Base-by-base conservation (phyloP, 2,797 vertebrate genomes). In the Enteromius treurensis region DNA sequence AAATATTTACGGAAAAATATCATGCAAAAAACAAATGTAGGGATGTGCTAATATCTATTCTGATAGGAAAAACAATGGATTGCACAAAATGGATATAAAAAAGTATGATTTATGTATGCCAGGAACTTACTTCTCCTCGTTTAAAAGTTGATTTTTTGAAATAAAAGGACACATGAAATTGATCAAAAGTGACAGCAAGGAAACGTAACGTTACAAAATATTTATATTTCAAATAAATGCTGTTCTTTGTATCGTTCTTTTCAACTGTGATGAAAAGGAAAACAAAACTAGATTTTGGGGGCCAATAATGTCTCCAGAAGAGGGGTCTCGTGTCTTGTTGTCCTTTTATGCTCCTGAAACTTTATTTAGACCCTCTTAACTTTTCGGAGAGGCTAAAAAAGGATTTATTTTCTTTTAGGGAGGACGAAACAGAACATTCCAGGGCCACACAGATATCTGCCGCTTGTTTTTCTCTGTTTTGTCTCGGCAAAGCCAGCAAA, bases 371-470 rank as follows among this genome's bases (percentile, higher is more conserved):
- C 9, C 58, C 45, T 29, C 32, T 21, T 62, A 34, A 34, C 13
- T 29, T 55, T 67, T 47, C 10, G 34, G 14, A 69, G 42, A 70
- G 32, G 14, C 69, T 32, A 70, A 53, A 40, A 42, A 64, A 74
- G 58, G 64, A 78, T 81, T 45, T 75, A 26, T 60, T 75, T 13
- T 45, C 65, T 32, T 77, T 62, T n/a, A 64, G 67, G 75, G 68
- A 49, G 80, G 67, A 85, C 32, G 40, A 69, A 83, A 62, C n/a
- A 45, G 32, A 68, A 58, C 68, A 67, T 73, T 82, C 68, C 60
- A 75, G 70, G 58, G 6, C 14, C 45, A 51, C 65, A 60, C 26
- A 49, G 9, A 34, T n/a, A 32, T 78, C 49, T 37, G 65, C 17
- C 42, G 32, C 62, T 82, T 26, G 42, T 53, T 82, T 76, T 37